Percentiles rank a stretch among this genome's conserved stretches.
These are phyloP conservation scores for Trialeurodes vaporariorum DNA, from an alignment of 1,140 invertebrate species.

Conservation along the genomic window DNA sequence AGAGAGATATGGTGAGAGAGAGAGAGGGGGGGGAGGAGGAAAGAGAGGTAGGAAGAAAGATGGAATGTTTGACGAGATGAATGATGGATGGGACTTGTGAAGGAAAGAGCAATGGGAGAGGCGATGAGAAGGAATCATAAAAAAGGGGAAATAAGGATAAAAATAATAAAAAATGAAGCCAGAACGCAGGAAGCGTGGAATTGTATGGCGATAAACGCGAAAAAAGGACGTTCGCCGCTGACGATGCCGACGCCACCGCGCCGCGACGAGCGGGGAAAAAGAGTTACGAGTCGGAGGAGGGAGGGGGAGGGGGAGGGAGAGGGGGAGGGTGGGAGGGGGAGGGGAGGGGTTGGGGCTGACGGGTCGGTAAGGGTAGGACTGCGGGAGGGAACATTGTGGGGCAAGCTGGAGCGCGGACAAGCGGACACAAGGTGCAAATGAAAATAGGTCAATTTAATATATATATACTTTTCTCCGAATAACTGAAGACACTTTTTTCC, in stretches of 20 bases:
- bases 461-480: neutral
- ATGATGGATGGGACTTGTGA: neutral
- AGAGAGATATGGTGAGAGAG: too few species aligned
- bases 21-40: too few species aligned
- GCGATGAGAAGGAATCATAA: neutral
- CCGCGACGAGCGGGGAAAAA: too few species aligned
- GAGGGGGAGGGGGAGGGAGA: neutral
- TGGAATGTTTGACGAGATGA: too few species aligned
- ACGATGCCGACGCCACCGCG: too few species aligned
- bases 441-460: neutral
- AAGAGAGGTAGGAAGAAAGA: too few species aligned
- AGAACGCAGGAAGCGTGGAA: neutral
- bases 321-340: neutral
- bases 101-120: neutral
- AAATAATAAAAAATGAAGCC: neutral
- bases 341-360: neutral
- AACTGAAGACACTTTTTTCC: neutral
- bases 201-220: neutral
- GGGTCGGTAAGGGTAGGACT: neutral
- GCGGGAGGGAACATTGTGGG: neutral
- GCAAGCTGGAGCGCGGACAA: too few species aligned
- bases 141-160: neutral
- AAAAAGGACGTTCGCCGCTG: neutral
- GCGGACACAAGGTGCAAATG: neutral
- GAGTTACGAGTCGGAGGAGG: neutral